phyloP scores from a whole-genome alignment of 2,888 invertebrate species.

The Melolontha melolontha region DNA sequence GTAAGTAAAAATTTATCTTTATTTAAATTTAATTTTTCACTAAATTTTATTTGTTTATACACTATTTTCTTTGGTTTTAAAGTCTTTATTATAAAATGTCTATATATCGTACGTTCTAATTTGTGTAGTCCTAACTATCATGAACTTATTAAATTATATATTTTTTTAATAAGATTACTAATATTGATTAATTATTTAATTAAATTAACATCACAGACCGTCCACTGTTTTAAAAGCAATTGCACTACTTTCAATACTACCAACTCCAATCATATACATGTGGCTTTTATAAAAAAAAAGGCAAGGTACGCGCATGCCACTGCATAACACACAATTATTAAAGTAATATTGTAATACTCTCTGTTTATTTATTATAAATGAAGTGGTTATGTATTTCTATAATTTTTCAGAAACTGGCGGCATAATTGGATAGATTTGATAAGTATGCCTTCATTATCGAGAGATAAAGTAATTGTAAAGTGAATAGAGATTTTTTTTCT shows the following conservation, averaged over 20 bases:
- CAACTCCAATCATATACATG: conserved; percentile 17
- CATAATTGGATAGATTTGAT: conserved; percentile 8
- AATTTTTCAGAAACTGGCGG: neutral
- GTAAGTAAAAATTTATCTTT: too few species aligned
- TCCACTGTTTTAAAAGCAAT: conserved; percentile 14
- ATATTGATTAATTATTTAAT: neutral
- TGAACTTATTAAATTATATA: too few species aligned
- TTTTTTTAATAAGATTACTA: neutral
- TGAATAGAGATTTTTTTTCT: conserved; percentile 6
- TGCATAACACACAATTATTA: conserved; percentile 20
- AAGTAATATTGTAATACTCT: conserved; percentile 9
- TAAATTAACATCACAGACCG: conserved; percentile 9
- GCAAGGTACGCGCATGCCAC: conserved; percentile 29
- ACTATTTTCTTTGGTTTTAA: too few species aligned
- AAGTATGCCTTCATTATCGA: conserved; percentile 6
- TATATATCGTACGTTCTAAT: too few species aligned
- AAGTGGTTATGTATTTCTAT: conserved; percentile 5
- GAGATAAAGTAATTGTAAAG: conserved; percentile 7
- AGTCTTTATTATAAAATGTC: too few species aligned
- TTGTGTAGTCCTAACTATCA: too few species aligned
- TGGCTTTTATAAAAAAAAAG: conserved; percentile 36
- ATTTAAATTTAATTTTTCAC: too few species aligned
- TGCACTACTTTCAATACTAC: conserved; percentile 12
- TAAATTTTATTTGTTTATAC: too few species aligned
- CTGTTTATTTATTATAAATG: conserved; percentile 11